Evolutionary conservation across 2,888 invertebrate species (phyloP).

Genomic region (Dexiosoma caninum): DNA sequence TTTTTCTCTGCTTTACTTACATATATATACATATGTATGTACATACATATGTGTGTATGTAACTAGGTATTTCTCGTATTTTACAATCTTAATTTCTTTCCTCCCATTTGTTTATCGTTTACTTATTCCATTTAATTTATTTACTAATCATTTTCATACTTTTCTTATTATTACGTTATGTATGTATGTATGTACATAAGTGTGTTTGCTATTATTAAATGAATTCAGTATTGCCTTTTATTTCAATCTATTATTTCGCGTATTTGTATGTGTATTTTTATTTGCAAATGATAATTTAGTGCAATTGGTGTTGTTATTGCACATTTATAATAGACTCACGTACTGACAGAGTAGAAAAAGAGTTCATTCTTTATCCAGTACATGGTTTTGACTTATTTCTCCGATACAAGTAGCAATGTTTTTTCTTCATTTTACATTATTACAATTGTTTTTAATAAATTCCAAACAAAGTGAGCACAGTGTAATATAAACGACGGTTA

Average conservation of each 20-base stretch:
- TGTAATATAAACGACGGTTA: too few species aligned
- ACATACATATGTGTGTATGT: too few species aligned
- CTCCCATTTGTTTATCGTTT: background rate
- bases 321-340: conserved; percentile 34
- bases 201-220: background rate
- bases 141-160: conserved; percentile 17
- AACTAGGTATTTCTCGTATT: background rate
- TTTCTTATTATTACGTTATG: conserved; percentile 33
- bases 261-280: background rate
- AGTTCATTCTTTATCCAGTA: background rate
- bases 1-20: background rate
- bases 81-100: background rate
- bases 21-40: too few species aligned
- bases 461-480: too few species aligned
- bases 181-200: too few species aligned
- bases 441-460: too few species aligned
- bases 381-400: too few species aligned
- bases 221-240: conserved; percentile 8
- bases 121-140: conserved; percentile 33
- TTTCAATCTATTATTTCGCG: background rate
- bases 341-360: background rate
- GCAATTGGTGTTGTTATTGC: conserved; percentile 50
- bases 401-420: too few species aligned
- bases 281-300: conserved; percentile 55
- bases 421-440: too few species aligned